Evolutionary conservation across 2,113 vertebrate species (phyloP).

Genomic region (Lagopus muta): DNA sequence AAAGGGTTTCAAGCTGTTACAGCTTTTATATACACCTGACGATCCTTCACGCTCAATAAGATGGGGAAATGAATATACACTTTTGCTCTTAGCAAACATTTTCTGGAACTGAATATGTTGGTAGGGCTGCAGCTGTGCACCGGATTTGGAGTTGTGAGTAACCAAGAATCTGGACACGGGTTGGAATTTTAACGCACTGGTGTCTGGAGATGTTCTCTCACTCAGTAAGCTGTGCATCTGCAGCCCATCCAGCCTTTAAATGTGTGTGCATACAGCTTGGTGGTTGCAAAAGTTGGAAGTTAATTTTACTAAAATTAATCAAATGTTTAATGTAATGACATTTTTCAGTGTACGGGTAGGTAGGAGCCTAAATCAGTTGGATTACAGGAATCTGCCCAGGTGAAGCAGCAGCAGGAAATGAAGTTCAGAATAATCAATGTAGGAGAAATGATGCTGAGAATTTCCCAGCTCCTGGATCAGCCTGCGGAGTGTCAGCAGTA

Average conservation of each 20-base stretch:
- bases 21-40: neutral
- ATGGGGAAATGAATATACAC: neutral
- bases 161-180: fast-evolving
- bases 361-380: constrained; percentile 4
- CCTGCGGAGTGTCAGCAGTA: fast-evolving
- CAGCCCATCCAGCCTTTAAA: neutral
- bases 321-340: neutral
- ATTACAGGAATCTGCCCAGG: neutral
- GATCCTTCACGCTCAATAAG: neutral
- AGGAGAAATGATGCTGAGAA: neutral
- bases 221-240: neutral
- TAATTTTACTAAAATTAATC: constrained; percentile 8
- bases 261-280: neutral
- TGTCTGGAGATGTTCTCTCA: neutral
- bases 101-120: neutral
- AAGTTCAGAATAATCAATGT: neutral
- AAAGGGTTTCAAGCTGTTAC: neutral
- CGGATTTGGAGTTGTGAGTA: neutral
- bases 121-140: neutral
- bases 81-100: neutral
- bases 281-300: neutral
- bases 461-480: fast-evolving
- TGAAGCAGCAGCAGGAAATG: neutral
- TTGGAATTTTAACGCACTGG: neutral
- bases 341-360: constrained; percentile 4